These are phyloP conservation scores for Centrocercus urophasianus DNA, from an alignment of 2,113 vertebrate species.

Conservation along the genomic window DNA sequence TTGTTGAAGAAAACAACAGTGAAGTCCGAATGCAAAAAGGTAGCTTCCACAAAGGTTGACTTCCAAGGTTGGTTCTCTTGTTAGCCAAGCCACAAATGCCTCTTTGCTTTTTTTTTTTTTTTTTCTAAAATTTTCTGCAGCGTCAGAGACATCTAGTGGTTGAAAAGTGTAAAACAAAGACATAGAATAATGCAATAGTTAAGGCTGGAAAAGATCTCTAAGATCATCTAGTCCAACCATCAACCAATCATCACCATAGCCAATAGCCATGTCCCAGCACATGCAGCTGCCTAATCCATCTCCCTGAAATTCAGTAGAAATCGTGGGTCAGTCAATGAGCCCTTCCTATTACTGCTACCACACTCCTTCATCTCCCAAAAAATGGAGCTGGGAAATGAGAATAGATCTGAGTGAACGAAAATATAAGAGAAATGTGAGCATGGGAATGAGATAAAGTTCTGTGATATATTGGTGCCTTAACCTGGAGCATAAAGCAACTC, in stretches of 20 bases:
- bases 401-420: not conserved
- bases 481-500: not conserved
- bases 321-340: not conserved
- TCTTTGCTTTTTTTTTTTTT: not conserved
- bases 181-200: not conserved
- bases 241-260: too few species aligned
- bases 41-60: not conserved
- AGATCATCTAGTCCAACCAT: too few species aligned
- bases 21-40: not conserved
- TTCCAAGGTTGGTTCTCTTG: not conserved
- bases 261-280: too few species aligned
- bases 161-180: not conserved
- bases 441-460: not conserved
- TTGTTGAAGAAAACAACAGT: not conserved
- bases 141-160: constrained; percentile 56
- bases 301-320: not conserved
- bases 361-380: not conserved
- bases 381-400: not conserved
- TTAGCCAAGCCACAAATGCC: not conserved
- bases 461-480: not conserved
- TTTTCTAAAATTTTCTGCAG: not conserved
- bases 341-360: not conserved
- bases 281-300: not conserved
- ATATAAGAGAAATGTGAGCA: not conserved
- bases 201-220: too few species aligned